Base-by-base conservation (phyloP, 2,888 invertebrate genomes). In the Physocephala rufipes region DNA sequence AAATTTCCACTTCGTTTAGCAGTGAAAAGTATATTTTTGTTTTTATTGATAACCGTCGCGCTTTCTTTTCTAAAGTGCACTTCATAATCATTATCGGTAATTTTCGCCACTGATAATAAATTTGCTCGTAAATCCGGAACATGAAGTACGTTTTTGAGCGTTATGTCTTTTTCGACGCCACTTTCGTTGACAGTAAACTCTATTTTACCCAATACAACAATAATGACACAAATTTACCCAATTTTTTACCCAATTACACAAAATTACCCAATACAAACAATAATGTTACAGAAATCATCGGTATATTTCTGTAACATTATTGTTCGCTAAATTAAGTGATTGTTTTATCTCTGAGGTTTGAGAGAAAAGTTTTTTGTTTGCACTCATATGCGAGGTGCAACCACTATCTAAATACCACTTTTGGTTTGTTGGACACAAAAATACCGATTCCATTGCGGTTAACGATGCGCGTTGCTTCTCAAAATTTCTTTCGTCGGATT, bases 81-180 rank as follows among this genome's bases (percentile, higher is more conserved):
- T n/a, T n/a, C n/a, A n/a, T n/a, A n/a, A n/a, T n/a, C n/a, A n/a
- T n/a, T n/a, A n/a, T n/a, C n/a, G n/a, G 71, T 75, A 24, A 74
- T 73, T 71, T 75, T 76, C 9, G 74, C 72, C 9, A 76, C 68
- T 2, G 74, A 76, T 28, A 76, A 59, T 16, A 76, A 68, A 68
- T 75, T 77, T 45, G 74, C 71, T 7, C 72, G 71, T 2, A 75
- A 51, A 28, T 73, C 72, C 15, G 63, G 51, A 13, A 74, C 71
- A 47, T 71, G 71, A 24, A 74, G 69, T 2, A 74, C 75, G 21
- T 76, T 68, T 19, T 74, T 71, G 4, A 76, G 49, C 12, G 51
- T 69, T 30, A 76, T 51, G 12, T 69, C 70, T 45, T 67, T 65
- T 13, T 24, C 59, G 53, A 16, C 24, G 16, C 26, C 16, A 49